Evolutionary conservation across 2,888 invertebrate species (phyloP).

Genomic region (Onthophagus sagittarius): DNA sequence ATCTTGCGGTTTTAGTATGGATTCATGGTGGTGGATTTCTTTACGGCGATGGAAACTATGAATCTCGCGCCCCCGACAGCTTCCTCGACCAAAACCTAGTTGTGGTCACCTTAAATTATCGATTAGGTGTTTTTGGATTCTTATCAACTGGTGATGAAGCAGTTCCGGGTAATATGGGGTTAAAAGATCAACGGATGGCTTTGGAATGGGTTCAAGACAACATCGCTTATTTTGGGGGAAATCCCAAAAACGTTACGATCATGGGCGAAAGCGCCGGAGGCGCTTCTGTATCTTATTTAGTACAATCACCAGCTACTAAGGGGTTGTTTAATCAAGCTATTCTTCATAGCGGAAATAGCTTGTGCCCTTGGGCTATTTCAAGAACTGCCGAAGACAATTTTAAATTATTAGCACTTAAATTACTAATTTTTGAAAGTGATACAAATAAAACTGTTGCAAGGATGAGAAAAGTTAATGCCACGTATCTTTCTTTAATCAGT

Average conservation of each 20-base stretch:
- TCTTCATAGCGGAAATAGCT: slow-evolving; percentile 18
- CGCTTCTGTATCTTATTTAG: slow-evolving; percentile 18
- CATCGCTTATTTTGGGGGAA: slow-evolving; percentile 20
- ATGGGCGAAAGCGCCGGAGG: slow-evolving; percentile 20
- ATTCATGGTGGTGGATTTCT: slow-evolving; percentile 38
- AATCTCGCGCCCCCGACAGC: slow-evolving; percentile 35
- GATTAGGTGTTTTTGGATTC: slow-evolving; percentile 37
- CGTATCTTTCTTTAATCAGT: not conserved
- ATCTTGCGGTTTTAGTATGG: slow-evolving; percentile 37
- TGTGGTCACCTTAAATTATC: slow-evolving; percentile 38
- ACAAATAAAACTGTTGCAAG: not conserved
- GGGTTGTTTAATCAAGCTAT: slow-evolving; percentile 22
- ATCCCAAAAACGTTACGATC: slow-evolving; percentile 20
- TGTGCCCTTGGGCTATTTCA: slow-evolving; percentile 23
- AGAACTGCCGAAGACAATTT: slow-evolving; percentile 26
- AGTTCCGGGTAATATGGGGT: slow-evolving; percentile 18
- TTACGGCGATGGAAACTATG: slow-evolving; percentile 32
- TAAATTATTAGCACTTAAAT: slow-evolving; percentile 24
- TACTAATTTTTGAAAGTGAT: not conserved
- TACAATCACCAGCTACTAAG: slow-evolving; percentile 15
- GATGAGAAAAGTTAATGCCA: not conserved
- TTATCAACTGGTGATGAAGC: slow-evolving; percentile 19
- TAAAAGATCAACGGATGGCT: slow-evolving; percentile 20
- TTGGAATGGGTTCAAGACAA: slow-evolving; percentile 20
- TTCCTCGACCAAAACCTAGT: slow-evolving; percentile 37